Percentiles rank a stretch among this genome's conserved stretches.
phyloP scores from a whole-genome alignment of 2,113 vertebrate genomes.

The Amphiprion ocellaris region DNA sequence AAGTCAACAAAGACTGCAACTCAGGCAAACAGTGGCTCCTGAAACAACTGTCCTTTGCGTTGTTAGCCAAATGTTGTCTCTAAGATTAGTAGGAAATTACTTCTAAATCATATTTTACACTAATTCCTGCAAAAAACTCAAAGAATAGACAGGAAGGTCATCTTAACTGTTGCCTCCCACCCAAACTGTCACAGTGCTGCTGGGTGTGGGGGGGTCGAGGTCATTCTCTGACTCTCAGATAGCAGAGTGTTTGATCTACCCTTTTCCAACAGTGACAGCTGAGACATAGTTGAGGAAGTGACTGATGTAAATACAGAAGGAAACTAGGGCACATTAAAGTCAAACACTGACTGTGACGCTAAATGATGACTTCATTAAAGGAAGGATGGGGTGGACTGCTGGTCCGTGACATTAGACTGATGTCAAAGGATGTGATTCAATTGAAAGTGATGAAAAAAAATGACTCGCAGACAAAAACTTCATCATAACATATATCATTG shows the following conservation, averaged over 20 bases:
- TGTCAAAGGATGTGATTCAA: conserved; percentile 13
- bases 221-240: conserved; percentile 16
- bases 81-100: no score
- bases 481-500: no score
- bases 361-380: conserved; percentile 58
- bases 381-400: neutral
- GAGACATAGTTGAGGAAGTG: conserved; percentile 53
- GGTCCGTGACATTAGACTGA: conserved; percentile 6
- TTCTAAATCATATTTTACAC: no score
- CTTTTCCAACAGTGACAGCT: conserved; percentile 34
- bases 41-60: no score
- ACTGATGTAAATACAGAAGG: conserved; percentile 24
- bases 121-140: no score
- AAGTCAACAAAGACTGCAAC: no score
- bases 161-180: conserved; percentile 28
- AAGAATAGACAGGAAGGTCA: conserved; percentile 38
- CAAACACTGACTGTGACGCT: conserved; percentile 23
- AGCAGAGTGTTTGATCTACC: conserved; percentile 49
- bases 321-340: conserved; percentile 7
- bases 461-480: no score
- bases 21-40: no score
- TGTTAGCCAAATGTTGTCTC: no score
- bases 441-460: neutral
- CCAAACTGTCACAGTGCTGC: neutral
- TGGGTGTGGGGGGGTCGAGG: conserved; percentile 27